Base-by-base conservation (phyloP, 1,140 invertebrate species). In the Teleogryllus occipitalis region DNA sequence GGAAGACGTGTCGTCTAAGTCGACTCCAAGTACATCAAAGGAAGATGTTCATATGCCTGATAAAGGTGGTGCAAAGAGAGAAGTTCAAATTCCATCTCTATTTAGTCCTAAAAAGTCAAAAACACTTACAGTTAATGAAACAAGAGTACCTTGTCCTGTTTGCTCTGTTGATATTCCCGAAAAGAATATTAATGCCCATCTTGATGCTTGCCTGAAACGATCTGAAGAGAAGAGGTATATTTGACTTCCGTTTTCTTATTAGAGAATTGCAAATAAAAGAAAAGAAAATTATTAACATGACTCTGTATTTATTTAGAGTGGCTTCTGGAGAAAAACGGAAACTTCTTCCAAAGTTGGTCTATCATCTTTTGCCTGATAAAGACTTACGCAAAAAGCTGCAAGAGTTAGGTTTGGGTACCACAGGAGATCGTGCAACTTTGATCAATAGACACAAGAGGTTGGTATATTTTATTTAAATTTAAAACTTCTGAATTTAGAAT, bases 271-370 rank as follows among this genome's bases (percentile, higher is more conserved):
- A 39, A 39, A 39, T 39, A 2, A 3, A 75, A 21, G 21, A 27
- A 0, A 75, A 74, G 21, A 75, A 12, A n/a, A 4, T 75, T 2
- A 75, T 75, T 80, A 15, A 21, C 21, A 4, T 8, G 74, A 27
- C 39, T 47, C 21, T 77, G 15, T 81, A 54, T 12, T 22, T 18
- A 18, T 78, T 77, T 75, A 80, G 21, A 80, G 21, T 76, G 47
- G 48, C 21, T 49, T 76, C 76, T 18, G 48, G 27, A 27, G 46
- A 72, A 39, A 86, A 85, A 81, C 85, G 86, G 18, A 87, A 87
- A 81, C 85, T 85, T 22, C 74, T 91, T 65, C 86, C 89, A 81
- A 91, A 91, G 84, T 83, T 89, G 77, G 89, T 91, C 4, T 86
- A 89, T 75, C 86, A 82, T 82, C 81, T 91, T 49, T 87, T 91